Base-by-base conservation (phyloP, 2,888 invertebrate genomes). In the Pyrrhosoma nymphula region DNA sequence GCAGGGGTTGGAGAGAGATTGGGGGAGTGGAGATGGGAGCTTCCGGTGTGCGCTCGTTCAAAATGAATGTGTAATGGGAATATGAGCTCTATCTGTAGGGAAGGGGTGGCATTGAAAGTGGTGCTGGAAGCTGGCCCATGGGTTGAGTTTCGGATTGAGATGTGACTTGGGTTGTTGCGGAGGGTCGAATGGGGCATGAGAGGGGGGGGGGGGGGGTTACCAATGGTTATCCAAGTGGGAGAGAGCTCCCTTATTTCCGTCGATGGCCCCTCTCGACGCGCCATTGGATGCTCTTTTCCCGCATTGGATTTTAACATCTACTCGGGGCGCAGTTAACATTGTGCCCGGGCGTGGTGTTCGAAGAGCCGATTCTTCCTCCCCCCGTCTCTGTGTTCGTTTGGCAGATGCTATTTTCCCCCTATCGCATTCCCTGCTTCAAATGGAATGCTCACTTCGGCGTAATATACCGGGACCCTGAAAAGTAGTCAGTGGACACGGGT, bases 1-100 rank as follows among this genome's bases (percentile, higher is more conserved):
- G n/a, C 23, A 23, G 69, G 26, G 69, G 69, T 23, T 26, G 60
- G 60, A 60, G 69, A 16, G 82, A 14, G 82, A 0, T n/a, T n/a
- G 4, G 69, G n/a, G n/a, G 26, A 69, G n/a, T n/a, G 35, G 35
- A 35, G 30, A 0, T 3, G 35, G 18, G 14, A 14, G 30, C 18
- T 82, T 82, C 82, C 82, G 35, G 82, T 35, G 35, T 1, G 30
- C 8, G 30, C 82, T 35, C 35, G 30, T 82, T 35, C 35, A 35
- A 82, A 82, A 82, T 82, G 82, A 82, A 82, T 82, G 82, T n/a
- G 35, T 82, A 30, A 82, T 82, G 82, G 82, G 35, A 35, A 82
- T 35, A 82, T 82, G 82, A n/a, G 82, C 14, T 82, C 30, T 30
- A 16, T 75, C n/a, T 30, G 30, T 16, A 18, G 14, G 23, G 69